Conservation (phyloP, 1,140 invertebrate species). For the Alviniconcha marisindica region DNA sequence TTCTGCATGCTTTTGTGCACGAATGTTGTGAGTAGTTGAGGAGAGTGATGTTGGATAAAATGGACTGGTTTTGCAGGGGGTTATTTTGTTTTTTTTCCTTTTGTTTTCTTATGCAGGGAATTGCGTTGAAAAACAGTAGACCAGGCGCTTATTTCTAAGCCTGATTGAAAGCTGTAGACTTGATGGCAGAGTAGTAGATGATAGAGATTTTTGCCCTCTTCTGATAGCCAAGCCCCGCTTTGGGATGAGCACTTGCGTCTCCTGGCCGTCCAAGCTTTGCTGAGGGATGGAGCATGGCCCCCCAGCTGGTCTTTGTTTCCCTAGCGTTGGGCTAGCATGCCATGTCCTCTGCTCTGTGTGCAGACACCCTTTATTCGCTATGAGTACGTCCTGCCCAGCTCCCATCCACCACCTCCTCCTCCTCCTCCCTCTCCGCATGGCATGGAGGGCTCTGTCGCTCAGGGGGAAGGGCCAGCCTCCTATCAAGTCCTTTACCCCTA, state of each 20-base stretch:
- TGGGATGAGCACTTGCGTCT: no score
- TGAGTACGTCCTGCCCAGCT: constrained; percentile 20
- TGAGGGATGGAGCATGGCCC: constrained; percentile 36
- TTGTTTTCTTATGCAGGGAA: no score
- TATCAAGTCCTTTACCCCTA: constrained; percentile 47
- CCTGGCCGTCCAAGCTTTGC: constrained; percentile 18
- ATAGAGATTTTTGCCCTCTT: no score
- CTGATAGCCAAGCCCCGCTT: no score
- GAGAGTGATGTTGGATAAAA: no score
- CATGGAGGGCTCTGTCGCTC: background rate
- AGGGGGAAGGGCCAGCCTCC: constrained; percentile 6
- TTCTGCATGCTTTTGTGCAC: background rate
- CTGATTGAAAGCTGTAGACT: no score
- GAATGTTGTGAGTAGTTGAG: background rate
- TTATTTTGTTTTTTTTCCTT: no score
- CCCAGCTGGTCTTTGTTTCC: background rate
- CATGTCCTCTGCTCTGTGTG: constrained; percentile 37
- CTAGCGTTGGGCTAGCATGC: constrained; percentile 31
- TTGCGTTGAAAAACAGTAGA: no score
- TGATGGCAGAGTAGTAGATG: no score
- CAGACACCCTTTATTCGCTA: constrained; percentile 40
- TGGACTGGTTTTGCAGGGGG: no score
- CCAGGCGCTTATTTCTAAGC: no score
- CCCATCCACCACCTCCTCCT: constrained; percentile 16
- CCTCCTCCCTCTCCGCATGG: constrained; percentile 29